Evolutionary conservation across 2,797 vertebrate species (phyloP), one percentile per base, ranked within the genome.

Genomic region (Sebastes kiyomatsui): DNA sequence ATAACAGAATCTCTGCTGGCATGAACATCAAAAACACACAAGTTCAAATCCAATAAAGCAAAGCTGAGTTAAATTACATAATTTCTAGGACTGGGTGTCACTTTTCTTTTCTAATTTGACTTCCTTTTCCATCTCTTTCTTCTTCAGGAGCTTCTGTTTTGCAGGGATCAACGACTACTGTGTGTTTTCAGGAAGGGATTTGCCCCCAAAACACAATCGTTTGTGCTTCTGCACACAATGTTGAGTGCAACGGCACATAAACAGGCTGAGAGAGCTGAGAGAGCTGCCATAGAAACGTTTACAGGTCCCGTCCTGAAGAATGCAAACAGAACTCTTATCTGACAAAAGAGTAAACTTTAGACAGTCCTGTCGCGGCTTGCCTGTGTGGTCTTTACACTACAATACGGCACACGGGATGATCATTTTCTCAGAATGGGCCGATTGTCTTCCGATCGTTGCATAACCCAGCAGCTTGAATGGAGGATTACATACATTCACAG

Each of bases 291-390:
- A 76, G 93, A 88, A 87, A 95, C 92, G 71, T 93, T 94, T 95
- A 94, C 92, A 89, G 80, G 93, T 92, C 87, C 86, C 76, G 54
- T 93, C 90, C 88, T 92, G 89, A 93, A 90, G 89, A 94, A 94
- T 91, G 89, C 89, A 93, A 94, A 93, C 91, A 93, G 12, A 85
- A 27, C 67, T 80, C 89, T 92, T 88, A 92, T 94, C 93, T 90
- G 83, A 89, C 85, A 85, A 83, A 78, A 88, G 87, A 90, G 88
- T 87, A 83, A 90, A 93, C 85, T 93, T 91, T 87, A 91, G 88
- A 86, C 80, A 81, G 90, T 90, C 93, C 18, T 93, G 94, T 92
- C 66, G 79, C 74, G 22, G 91, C 93, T 87, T 94, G 93, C 56
- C 89, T 83, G 61, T 73, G 80, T 84, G 83, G 77, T 80, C 76